Evolutionary conservation across 1,140 invertebrate genomes (phyloP).

Genomic region (Nasonia vitripennis): DNA sequence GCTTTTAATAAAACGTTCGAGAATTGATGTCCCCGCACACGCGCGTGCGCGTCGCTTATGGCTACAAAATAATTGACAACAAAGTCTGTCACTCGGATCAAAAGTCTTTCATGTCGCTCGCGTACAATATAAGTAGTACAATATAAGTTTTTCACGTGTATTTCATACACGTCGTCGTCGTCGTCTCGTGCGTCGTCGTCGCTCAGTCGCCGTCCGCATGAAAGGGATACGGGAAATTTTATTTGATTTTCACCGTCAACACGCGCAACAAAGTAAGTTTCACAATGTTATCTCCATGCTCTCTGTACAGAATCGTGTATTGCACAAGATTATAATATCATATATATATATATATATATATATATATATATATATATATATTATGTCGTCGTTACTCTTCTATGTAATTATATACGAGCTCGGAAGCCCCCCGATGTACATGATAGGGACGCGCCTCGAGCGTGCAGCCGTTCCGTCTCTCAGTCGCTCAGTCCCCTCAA

Average conservation of each 20-base stretch:
- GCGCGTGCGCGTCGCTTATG: constrained; percentile 35
- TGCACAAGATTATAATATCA: constrained; percentile 12
- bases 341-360: too few relatives aligned
- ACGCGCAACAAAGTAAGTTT: constrained; percentile 33
- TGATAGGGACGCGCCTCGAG: not conserved
- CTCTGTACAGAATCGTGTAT: constrained; percentile 41
- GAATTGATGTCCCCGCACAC: not conserved
- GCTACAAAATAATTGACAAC: constrained; percentile 67
- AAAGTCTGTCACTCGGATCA: constrained; percentile 57
- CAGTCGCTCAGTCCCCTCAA: not conserved
- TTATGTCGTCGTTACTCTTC: not conserved
- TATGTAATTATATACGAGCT: constrained; percentile 31
- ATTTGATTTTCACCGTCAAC: constrained; percentile 19
- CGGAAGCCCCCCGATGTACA: not conserved
- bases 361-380: not conserved
- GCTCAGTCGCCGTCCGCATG: not conserved
- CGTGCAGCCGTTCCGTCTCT: not conserved
- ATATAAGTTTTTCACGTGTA: too few relatives aligned
- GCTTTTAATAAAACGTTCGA: not conserved
- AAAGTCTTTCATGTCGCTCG: too few relatives aligned
- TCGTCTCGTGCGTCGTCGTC: not conserved
- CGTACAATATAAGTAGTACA: too few relatives aligned
- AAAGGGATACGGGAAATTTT: constrained; percentile 11
- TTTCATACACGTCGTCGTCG: not conserved
- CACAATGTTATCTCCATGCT: constrained; percentile 12